Conservation (phyloP, 2,113 vertebrate genomes). For the Rostratula benghalensis region DNA sequence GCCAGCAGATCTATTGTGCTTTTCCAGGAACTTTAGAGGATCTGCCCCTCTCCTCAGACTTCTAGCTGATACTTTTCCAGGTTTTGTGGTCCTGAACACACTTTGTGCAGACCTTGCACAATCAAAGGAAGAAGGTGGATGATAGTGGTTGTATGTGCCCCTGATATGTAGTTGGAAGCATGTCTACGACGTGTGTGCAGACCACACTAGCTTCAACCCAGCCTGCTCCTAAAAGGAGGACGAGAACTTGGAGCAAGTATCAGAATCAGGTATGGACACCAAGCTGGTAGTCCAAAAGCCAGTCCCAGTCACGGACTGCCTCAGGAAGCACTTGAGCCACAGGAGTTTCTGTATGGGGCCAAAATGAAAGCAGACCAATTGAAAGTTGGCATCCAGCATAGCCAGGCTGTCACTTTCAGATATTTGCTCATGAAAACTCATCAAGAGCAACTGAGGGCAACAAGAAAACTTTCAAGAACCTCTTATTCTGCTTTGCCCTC, state of each 20-base stretch:
- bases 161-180: background rate
- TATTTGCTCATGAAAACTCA: background rate
- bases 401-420: fast-evolving
- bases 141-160: background rate
- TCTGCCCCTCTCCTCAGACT: background rate
- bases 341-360: background rate
- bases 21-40: background rate
- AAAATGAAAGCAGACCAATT: background rate
- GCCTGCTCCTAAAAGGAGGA: background rate
- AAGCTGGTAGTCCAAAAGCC: background rate
- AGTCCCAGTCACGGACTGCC: background rate
- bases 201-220: background rate
- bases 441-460: background rate
- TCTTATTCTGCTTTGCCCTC: background rate
- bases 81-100: background rate
- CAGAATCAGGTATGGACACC: background rate
- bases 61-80: background rate
- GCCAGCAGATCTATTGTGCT: background rate
- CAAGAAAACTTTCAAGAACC: background rate
- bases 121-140: background rate
- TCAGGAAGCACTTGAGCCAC: background rate
- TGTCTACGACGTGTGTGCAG: background rate
- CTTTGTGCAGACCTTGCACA: background rate
- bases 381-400: background rate
- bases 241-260: background rate